A percentile compares a stretch with the other conserved stretches of the same genome.
Conservation (phyloP, 2,888 invertebrate species). For the Nysson spinosus region DNA sequence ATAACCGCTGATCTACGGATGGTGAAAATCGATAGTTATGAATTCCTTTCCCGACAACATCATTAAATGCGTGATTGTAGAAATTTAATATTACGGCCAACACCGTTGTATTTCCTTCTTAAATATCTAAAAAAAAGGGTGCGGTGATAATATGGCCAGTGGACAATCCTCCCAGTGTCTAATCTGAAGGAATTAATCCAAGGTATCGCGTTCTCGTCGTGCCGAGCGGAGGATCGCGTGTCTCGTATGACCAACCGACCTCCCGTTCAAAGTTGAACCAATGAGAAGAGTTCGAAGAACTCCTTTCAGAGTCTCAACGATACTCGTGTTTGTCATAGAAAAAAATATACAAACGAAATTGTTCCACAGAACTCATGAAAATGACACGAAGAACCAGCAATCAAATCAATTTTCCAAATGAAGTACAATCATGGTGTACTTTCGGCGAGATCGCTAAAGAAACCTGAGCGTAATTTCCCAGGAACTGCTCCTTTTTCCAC, state of each 20-base stretch:
- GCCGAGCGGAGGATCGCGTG: constrained; percentile 17
- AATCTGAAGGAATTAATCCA: constrained; percentile 43
- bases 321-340: too few relatives aligned
- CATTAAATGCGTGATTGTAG: constrained; percentile 31
- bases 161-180: constrained; percentile 25
- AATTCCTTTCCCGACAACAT: too few relatives aligned
- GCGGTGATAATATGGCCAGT: constrained; percentile 1
- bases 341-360: constrained; percentile 12
- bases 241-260: constrained; percentile 19
- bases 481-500: too few relatives aligned
- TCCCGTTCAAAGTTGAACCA: constrained; percentile 20
- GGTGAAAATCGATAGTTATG: too few relatives aligned
- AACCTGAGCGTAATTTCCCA: too few relatives aligned
- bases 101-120: constrained; percentile 44
- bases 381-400: too few relatives aligned
- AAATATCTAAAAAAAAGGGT: constrained; percentile 10
- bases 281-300: constrained; percentile 7
- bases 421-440: too few relatives aligned
- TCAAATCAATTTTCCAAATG: too few relatives aligned
- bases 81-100: background rate
- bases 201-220: constrained; percentile 28
- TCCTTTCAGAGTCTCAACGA: background rate
- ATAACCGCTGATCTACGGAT: too few relatives aligned
- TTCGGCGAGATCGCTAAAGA: too few relatives aligned
- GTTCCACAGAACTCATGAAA: too few relatives aligned